A percentile compares a stretch with the other conserved stretches of the same genome.
Evolutionary conservation across 2,888 invertebrate species (phyloP).

Genomic region (Hydroisotoma schaefferi): DNA sequence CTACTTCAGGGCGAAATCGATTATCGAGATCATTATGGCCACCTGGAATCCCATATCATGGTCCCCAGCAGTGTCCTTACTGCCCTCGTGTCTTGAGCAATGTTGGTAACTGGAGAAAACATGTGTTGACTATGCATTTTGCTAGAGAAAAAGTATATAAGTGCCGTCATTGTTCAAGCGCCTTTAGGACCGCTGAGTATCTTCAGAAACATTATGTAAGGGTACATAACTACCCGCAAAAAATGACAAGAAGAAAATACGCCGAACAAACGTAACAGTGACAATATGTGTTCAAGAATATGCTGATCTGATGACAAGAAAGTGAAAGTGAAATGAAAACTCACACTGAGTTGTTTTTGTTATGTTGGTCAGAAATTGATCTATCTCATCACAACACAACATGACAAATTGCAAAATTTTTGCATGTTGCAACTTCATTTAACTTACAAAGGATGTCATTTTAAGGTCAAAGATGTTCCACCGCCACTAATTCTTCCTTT

Average conservation of each 20-base stretch:
- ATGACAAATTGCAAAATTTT: too few species aligned
- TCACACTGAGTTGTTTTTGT: too few species aligned
- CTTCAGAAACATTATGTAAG: conserved; percentile 51
- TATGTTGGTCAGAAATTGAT: too few species aligned
- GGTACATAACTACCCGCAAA: conserved; percentile 51
- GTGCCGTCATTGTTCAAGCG: conserved; percentile 50
- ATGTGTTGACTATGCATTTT: conserved; percentile 51
- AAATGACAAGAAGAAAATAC: conserved; percentile 49
- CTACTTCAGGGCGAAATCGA: conserved; percentile 40
- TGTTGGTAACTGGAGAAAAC: conserved; percentile 51
- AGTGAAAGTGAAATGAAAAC: too few species aligned
- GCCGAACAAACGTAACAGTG: conserved; percentile 20
- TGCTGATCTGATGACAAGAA: too few species aligned
- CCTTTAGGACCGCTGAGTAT: conserved; percentile 51
- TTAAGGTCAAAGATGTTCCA: too few species aligned
- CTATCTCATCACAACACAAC: too few species aligned
- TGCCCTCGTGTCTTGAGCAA: conserved; percentile 50
- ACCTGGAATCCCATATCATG: conserved; percentile 40
- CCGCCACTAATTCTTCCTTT: too few species aligned
- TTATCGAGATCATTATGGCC: conserved; percentile 46
- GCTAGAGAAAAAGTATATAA: conserved; percentile 50
- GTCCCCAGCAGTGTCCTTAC: conserved; percentile 50
- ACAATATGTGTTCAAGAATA: too few species aligned
- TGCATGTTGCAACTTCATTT: too few species aligned
- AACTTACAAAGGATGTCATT: too few species aligned